These are phyloP conservation scores for Folsomia candida DNA, from an alignment of 2,888 invertebrate species.

Conservation along the genomic window DNA sequence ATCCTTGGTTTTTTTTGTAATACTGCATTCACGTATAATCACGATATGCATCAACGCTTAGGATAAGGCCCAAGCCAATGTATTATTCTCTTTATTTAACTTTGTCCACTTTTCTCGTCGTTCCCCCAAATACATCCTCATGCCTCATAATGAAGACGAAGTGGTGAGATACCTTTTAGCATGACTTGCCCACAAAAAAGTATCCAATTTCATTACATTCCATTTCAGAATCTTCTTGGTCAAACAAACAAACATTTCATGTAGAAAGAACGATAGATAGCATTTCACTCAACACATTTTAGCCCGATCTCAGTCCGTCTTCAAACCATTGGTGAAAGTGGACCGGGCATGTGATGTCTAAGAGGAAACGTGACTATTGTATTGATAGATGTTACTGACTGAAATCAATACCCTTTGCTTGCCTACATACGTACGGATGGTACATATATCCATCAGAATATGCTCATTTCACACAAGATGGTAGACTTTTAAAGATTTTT, in stretches of 20 bases:
- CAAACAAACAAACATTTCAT: background rate
- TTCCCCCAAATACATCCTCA: background rate
- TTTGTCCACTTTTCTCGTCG: background rate
- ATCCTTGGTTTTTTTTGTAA: background rate
- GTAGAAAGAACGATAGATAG: background rate
- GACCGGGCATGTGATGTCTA: background rate
- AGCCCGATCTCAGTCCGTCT: background rate
- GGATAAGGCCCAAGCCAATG: background rate
- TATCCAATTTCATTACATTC: background rate
- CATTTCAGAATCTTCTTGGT: background rate
- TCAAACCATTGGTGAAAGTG: background rate
- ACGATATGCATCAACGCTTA: no score
- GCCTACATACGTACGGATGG: background rate
- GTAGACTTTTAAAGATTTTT: background rate
- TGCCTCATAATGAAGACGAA: background rate
- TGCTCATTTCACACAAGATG: background rate
- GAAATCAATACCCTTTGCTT: background rate
- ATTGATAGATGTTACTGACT: background rate
- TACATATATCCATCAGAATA: background rate
- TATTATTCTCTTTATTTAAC: background rate
- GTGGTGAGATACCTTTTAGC: background rate
- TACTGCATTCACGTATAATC: background rate
- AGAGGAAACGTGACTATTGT: background rate
- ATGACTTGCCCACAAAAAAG: background rate
- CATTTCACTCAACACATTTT: background rate